Base-by-base conservation (phyloP, 2,797 vertebrate species). In the Hypotaenidia philippensis region DNA sequence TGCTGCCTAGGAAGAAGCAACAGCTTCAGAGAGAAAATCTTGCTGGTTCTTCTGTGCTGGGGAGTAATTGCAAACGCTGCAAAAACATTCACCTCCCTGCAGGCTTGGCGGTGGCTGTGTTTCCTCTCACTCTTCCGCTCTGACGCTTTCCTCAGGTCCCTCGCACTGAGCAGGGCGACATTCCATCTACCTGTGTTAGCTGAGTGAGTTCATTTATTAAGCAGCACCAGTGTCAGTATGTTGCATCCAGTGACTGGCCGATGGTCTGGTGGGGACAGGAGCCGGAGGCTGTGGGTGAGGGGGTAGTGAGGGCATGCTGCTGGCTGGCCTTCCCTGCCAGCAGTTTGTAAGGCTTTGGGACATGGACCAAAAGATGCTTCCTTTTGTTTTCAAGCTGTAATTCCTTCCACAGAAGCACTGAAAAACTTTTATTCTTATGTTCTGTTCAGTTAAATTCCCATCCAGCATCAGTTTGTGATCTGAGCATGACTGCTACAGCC, bases 371-470 rank as follows among this genome's bases (percentile, higher is more conserved):
- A 66, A 93, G 41, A 41, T 21, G 74, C 21, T 94, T 38, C 61
- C 71, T 64, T 83, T 89, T 78, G 69, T 84, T 95, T 71, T 83
- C 83, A 94, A 96, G 90, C 70, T 96, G 90, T 91, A 91, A 89
- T 86, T 91, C 32, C 94, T 90, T 74, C 68, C 59, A 72, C 59
- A 57, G 66, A 80, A 89, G 53, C 27, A 25, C 27, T 87, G 23
- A 66, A 93, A 71, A 74, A 72, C 86, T 84, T 71, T 71, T 95
- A 72, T 91, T 95, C 96, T 90, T 84, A 86, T 47, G 77, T 80
- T 77, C 79, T 77, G 10, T 85, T 78, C 10, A 63, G 23, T 59
- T 90, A 23, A 57, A 49, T 87, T 49, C 36, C 69, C 23, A 44
- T 40, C 34, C 0, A 2, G 31, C 50, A 38, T 57, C 38, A 32